Base-by-base conservation (phyloP, 2,113 vertebrate species). In the Thermophis baileyi region DNA sequence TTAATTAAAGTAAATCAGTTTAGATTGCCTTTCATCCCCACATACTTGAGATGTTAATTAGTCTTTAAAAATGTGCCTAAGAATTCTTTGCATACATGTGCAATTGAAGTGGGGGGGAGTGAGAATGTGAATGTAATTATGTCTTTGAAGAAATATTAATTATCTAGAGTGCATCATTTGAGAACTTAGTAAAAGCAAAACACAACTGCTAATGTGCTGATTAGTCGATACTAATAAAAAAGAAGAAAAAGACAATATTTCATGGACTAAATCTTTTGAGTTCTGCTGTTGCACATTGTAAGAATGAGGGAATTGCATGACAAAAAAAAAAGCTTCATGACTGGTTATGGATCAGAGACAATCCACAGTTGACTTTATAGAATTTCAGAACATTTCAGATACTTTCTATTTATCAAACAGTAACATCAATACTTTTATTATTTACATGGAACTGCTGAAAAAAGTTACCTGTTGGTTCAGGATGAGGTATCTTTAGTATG, bases 141-240 rank as follows among this genome's bases (percentile, higher is more conserved):
- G 96, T 60, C 90, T 96, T 94, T 96, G 95, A 95, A 95, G 95
- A 96, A 96, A 96, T 95, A 95, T 96, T 97, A 97, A 97, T 97
- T 97, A 96, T 96, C 95, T 96, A 93, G 95, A 96, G 96, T 96
- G 93, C 94, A 91, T 96, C 95, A 95, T 97, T 95, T 95, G 95
- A 96, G 95, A 95, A 90, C 86, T 94, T 95, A 93, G 96, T 95
- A 97, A 95, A 96, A 92, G 92, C 89, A 94, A 96, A 95, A 93
- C 88, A 11, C 89, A 95, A 96, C 94, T 95, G 91, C 95, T 97
- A 93, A 93, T 95, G 95, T 96, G 94, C 60, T 96, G 96, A 96
- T 87, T 87, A 50, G 1, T 18, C 16, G 16, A 35, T n/a, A 30
- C 47, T 49, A 30, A 87, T 87, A 87, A 86, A 46, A 25, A 25